Evolutionary conservation across 37 sponge, comb jelly and placozoan species (phyloP).

Genomic region (Ephydatia muelleri): DNA sequence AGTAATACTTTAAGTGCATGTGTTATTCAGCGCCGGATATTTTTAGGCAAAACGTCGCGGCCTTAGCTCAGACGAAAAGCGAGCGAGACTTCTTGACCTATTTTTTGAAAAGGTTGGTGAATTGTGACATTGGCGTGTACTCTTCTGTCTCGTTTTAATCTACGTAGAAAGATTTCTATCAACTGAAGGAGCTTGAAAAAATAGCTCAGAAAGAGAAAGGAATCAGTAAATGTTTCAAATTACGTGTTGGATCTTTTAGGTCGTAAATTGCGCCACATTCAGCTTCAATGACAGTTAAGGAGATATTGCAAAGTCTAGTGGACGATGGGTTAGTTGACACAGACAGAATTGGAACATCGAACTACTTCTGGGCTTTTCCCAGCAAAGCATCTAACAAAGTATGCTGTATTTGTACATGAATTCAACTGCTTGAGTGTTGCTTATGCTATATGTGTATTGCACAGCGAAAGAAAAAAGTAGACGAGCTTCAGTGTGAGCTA

Average conservation of each 20-base stretch:
- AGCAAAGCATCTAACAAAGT: slow-evolving; percentile 82
- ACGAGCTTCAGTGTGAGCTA: slow-evolving; percentile 45
- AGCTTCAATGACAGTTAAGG: slow-evolving; percentile 96
- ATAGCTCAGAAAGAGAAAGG: slow-evolving; percentile 97
- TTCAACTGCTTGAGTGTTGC: neutral
- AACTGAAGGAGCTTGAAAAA: slow-evolving; percentile 95
- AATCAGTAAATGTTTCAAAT: slow-evolving; percentile 70
- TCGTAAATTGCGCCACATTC: too few species aligned
- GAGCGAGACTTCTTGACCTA: slow-evolving; percentile 82
- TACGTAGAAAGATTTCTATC: slow-evolving; percentile 87
- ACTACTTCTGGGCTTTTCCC: slow-evolving; percentile 97
- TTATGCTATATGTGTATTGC: neutral
- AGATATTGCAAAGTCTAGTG: slow-evolving; percentile 90
- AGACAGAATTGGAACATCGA: slow-evolving; percentile 95
- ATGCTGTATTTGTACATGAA: neutral
- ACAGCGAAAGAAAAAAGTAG: neutral
- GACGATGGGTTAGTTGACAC: slow-evolving; percentile 91
- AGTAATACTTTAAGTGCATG: neutral
- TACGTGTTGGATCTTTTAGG: neutral
- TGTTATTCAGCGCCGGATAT: neutral
- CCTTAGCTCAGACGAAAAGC: slow-evolving; percentile 93
- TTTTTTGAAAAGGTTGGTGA: slow-evolving; percentile 84
- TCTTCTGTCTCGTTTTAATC: neutral
- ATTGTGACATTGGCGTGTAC: neutral
- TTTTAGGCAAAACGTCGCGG: slow-evolving; percentile 88